Evolutionary conservation across 2,888 invertebrate genomes (phyloP).

Genomic region (Chymomyza procnemis): DNA sequence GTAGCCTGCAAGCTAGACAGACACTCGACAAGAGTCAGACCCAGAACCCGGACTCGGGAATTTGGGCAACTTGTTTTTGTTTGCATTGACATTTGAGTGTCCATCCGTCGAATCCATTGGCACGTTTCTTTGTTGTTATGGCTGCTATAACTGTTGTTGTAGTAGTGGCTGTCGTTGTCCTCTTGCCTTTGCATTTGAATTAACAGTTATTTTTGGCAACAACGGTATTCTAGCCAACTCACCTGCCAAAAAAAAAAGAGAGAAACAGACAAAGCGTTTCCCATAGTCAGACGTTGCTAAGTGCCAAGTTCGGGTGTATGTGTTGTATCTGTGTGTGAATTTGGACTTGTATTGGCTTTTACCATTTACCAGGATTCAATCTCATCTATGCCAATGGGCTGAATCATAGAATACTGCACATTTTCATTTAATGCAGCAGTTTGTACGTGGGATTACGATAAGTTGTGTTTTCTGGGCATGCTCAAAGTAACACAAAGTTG

Average conservation of each 20-base stretch:
- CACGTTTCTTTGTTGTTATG: constrained; percentile 42
- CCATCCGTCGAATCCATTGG: constrained; percentile 50
- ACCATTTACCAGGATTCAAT: constrained; percentile 43
- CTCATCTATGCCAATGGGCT: constrained; percentile 59
- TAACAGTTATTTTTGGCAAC: constrained; percentile 72
- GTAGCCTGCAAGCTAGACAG: background rate
- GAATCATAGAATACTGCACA: background rate
- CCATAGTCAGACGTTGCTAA: constrained; percentile 37
- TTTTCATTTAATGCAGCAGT: background rate
- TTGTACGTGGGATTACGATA: background rate
- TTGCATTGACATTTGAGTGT: constrained; percentile 64
- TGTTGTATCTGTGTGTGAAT: constrained; percentile 2
- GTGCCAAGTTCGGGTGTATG: constrained; percentile 10
- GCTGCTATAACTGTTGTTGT: constrained; percentile 20
- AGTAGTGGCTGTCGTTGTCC: background rate
- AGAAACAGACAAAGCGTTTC: constrained; percentile 41
- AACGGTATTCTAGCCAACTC: background rate
- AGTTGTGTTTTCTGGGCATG: background rate
- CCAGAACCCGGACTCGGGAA: too few relatives aligned
- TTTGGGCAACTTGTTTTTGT: constrained; percentile 33
- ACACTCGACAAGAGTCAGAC: background rate
- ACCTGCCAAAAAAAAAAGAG: constrained; percentile 28
- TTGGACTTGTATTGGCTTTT: background rate
- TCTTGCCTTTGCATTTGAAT: constrained; percentile 67
- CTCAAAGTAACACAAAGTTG: background rate